Conservation (phyloP, 2,797 vertebrate genomes). For the Alfaro cultratus region DNA sequence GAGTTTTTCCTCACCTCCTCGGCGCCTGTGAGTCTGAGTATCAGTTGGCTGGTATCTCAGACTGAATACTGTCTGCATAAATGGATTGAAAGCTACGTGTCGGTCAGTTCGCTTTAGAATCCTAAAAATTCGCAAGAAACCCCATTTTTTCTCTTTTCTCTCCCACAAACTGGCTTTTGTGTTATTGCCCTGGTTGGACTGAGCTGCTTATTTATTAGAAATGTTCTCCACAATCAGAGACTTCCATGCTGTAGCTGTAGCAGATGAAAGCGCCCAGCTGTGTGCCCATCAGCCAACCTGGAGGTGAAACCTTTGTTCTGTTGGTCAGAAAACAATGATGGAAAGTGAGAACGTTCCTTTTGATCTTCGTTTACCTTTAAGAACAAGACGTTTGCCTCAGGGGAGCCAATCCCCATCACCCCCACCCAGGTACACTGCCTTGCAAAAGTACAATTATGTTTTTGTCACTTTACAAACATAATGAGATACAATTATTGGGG, state of each 20-base stretch:
- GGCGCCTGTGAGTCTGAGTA: conserved; percentile 87
- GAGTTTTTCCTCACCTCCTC: conserved; percentile 64
- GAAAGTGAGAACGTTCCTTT: conserved; percentile 62
- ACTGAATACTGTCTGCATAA: conserved; percentile 33
- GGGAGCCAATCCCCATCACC: neutral
- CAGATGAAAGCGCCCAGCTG: neutral
- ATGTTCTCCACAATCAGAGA: neutral
- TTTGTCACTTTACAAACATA: neutral
- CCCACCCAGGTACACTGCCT: neutral
- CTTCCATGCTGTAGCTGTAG: neutral
- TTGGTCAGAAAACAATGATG: conserved; percentile 37
- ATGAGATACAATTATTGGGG: neutral
- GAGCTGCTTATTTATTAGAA: neutral
- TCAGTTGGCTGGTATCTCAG: conserved; percentile 59
- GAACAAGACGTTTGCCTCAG: conserved; percentile 51
- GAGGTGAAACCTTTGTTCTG: conserved; percentile 42
- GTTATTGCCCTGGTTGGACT: neutral
- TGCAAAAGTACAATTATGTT: neutral
- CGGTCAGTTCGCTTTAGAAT: neutral
- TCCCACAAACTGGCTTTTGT: neutral
- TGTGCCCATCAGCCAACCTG: neutral
- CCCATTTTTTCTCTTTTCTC: neutral
- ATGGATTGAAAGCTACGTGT: conserved; percentile 9
- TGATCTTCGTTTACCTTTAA: conserved; percentile 63
- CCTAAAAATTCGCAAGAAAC: neutral